Conservation (phyloP, 2,888 invertebrate genomes). For the Pollenia angustigena region DNA sequence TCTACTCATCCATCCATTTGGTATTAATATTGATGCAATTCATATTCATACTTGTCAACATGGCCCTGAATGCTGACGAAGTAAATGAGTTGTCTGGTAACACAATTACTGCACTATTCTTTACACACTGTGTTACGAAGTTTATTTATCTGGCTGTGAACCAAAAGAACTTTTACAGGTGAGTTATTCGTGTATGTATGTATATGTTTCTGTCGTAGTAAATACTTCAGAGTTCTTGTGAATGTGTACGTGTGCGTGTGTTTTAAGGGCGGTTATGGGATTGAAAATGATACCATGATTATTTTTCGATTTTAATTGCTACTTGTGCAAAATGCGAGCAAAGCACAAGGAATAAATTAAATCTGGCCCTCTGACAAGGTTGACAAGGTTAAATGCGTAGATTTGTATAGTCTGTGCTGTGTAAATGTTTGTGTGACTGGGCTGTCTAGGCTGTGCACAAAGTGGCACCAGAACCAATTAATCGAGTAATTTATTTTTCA, state of each 20-base stretch:
- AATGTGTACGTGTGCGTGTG: neutral
- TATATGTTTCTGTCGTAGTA: neutral
- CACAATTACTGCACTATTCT: constrained; percentile 92
- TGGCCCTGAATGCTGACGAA: constrained; percentile 89
- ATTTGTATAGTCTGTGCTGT: neutral
- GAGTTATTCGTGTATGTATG: constrained; percentile 69
- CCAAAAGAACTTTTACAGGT: constrained; percentile 91
- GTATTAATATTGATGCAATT: constrained; percentile 88
- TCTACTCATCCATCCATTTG: constrained; percentile 87
- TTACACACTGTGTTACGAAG: constrained; percentile 91
- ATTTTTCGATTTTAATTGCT: constrained; percentile 52
- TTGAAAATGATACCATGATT: constrained; percentile 33
- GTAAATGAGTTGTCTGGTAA: constrained; percentile 91
- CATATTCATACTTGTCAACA: constrained; percentile 87
- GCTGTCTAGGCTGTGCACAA: neutral
- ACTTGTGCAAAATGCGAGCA: constrained; percentile 44
- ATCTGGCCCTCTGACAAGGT: neutral
- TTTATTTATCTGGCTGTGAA: constrained; percentile 89
- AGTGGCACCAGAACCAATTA: constrained; percentile 64
- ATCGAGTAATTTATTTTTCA: constrained; percentile 70
- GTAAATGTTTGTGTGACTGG: neutral
- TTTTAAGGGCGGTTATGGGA: constrained; percentile 12
- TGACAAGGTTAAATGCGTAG: constrained; percentile 18
- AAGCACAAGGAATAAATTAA: constrained; percentile 54
- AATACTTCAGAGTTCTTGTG: too few species aligned